Evolutionary conservation across 2,113 vertebrate genomes (phyloP).

Genomic region (Prolemur simus): DNA sequence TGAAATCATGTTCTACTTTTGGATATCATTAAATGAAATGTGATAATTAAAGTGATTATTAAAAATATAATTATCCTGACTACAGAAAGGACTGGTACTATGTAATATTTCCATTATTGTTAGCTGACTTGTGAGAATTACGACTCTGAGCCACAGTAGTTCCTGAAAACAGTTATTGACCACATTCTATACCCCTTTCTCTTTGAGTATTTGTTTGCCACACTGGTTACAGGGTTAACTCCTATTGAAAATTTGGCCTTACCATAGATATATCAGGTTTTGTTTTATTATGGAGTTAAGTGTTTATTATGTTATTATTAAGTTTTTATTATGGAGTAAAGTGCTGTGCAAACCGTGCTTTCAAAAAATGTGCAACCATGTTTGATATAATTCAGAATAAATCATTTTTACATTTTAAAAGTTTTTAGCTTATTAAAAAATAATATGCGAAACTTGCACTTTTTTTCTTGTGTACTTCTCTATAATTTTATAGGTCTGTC

Average conservation of each 20-base stretch:
- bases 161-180: neutral
- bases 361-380: neutral
- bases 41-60: slow-evolving; percentile 33
- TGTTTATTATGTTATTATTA: too few relatives aligned
- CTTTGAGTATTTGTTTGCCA: neutral
- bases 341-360: neutral
- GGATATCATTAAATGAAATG: neutral
- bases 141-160: neutral
- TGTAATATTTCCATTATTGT: neutral
- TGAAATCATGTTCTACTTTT: neutral
- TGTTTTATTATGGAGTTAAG: neutral
- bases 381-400: slow-evolving; percentile 5
- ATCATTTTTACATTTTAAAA: neutral
- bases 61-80: neutral
- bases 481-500: neutral
- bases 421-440: neutral
- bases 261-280: neutral
- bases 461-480: neutral
- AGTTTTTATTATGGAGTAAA: neutral
- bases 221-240: neutral
- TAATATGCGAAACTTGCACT: neutral
- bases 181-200: neutral
- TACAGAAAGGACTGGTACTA: neutral
- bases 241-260: neutral
- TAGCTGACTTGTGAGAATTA: neutral